phyloP scores from a whole-genome alignment of 2,888 invertebrate genomes.

The Oscheius onirici region DNA sequence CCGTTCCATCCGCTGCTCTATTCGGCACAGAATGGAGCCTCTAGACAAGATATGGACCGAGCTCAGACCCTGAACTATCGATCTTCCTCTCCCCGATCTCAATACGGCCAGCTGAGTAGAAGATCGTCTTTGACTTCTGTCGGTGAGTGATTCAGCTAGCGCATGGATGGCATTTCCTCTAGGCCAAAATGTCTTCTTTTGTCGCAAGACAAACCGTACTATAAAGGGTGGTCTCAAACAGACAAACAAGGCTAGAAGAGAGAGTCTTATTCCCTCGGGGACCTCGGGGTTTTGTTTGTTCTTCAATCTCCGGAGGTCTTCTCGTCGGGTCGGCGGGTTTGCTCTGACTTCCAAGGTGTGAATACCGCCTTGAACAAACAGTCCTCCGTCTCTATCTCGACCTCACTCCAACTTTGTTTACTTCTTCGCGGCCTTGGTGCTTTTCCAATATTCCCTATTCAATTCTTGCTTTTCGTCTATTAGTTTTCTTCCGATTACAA shows the following conservation, averaged over 20 bases:
- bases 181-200: constrained; percentile 15
- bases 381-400: not conserved
- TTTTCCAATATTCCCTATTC: too few relatives aligned
- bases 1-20: constrained; percentile 71
- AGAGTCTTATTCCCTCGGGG: not conserved
- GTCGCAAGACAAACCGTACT: constrained; percentile 12
- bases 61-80: constrained; percentile 38
- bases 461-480: not conserved
- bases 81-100: constrained; percentile 68
- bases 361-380: constrained; percentile 20
- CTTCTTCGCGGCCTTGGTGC: not conserved
- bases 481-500: constrained; percentile 18
- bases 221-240: not conserved
- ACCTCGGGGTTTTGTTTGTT: not conserved
- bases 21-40: constrained; percentile 38
- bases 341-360: constrained; percentile 3
- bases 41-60: constrained; percentile 17
- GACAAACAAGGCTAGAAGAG: not conserved
- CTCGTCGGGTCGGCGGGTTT: not conserved
- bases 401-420: not conserved
- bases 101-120: constrained; percentile 78
- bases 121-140: constrained; percentile 78
- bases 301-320: constrained; percentile 17
- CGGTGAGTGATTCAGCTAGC: constrained; percentile 52
- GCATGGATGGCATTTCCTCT: constrained; percentile 23